Base-by-base conservation (phyloP, 1,140 invertebrate species). In the Cyclargus thomasi region DNA sequence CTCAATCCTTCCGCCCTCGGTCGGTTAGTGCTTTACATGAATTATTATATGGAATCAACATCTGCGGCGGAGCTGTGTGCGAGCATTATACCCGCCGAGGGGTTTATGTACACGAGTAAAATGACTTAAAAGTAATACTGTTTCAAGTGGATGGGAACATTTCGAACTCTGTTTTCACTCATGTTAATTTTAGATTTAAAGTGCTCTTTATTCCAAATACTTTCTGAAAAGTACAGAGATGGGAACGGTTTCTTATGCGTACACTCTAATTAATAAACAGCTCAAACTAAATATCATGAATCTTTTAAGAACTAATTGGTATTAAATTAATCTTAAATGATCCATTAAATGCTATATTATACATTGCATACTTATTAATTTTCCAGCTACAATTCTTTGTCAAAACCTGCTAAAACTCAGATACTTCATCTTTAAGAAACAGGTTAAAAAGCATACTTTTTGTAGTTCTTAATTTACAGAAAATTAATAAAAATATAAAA, bases 1-100 rank as follows among this genome's bases (percentile, higher is more conserved):
- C 79, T 80, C 85, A 87, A 88, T 87, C 85, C 87, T 88, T 90
- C 85, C 87, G 83, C 85, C 87, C 86, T 88, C 85, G 80, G 83
- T 80, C 83, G 80, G 80, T 85, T 88, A 82, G 85, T 83, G 83
- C 83, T 90, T 90, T 90, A 90, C 87, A 90, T 90, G 87, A 90
- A 88, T 90, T 88, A 90, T 90, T 90, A 88, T 88, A 90, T 88
- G 86, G 85, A 88, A 90, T 90, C 86, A 87, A 84, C 87, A 88
- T 90, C 87, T 90, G 87, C 84, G 80, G 76, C 76, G 66, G 63
- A 64, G 66, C 71, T 67, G 71, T 78, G 77, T 78, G 77, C 81
- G 81, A 70, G 79, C 78, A 75, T 67, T 74, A 79, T 82, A 76
- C 77, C 69, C 72, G 74, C 64, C 35, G 82, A 84, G 80, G 83